phyloP scores from a whole-genome alignment of 2,888 invertebrate genomes.

The Acrobeloides nanus region DNA sequence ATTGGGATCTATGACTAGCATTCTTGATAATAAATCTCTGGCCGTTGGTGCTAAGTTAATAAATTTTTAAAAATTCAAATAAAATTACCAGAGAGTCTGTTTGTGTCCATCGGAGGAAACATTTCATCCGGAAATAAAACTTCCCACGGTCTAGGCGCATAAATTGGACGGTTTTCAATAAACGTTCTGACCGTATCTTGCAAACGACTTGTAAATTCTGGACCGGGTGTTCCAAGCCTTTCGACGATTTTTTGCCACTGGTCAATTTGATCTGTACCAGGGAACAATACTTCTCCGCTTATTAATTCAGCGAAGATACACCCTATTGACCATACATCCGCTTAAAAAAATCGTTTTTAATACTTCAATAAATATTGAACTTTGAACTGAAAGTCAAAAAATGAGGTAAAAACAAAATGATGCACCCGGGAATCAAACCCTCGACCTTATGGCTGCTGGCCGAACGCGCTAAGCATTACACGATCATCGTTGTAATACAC shows the following conservation, averaged over 20 bases:
- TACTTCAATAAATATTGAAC: too few species aligned
- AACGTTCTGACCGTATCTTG: slow-evolving; percentile 73
- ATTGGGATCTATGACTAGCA: slow-evolving; percentile 98
- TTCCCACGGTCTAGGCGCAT: slow-evolving; percentile 18
- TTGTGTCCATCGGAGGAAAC: slow-evolving; percentile 91
- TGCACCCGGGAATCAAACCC: too few species aligned
- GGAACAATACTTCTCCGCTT: slow-evolving; percentile 94
- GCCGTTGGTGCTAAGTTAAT: slow-evolving; percentile 72
- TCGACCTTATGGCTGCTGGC: too few species aligned
- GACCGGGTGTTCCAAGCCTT: slow-evolving; percentile 34
- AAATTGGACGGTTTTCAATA: slow-evolving; percentile 76
- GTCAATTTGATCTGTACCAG: slow-evolving; percentile 77
- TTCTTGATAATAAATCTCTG: slow-evolving; percentile 87
- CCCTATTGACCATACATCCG: slow-evolving; percentile 50
- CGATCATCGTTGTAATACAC: too few species aligned
- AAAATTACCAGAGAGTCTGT: too few species aligned
- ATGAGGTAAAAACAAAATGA: slow-evolving; percentile 1
- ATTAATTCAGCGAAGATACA: slow-evolving; percentile 99
- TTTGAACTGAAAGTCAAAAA: too few species aligned
- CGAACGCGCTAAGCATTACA: too few species aligned
- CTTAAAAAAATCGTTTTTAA: slow-evolving; percentile 26
- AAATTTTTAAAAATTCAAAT: too few species aligned
- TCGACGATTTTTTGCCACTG: slow-evolving; percentile 53
- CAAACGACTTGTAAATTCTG: slow-evolving; percentile 32
- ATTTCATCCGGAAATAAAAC: slow-evolving; percentile 72